These are phyloP conservation scores for Chromis chromis DNA, from an alignment of 2,797 vertebrate genomes.

Conservation along the genomic window DNA sequence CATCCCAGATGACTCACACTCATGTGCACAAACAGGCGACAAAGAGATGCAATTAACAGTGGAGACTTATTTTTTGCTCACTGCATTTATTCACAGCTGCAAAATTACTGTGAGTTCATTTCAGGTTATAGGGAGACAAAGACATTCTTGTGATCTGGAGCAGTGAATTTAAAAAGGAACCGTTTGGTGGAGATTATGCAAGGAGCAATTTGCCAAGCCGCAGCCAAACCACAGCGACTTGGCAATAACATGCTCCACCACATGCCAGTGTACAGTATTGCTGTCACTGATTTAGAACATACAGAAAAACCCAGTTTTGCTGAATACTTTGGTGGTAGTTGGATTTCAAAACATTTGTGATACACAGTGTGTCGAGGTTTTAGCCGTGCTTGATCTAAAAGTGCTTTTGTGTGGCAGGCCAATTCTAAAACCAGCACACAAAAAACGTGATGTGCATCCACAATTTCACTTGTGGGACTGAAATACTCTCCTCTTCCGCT, in stretches of 20 bases:
- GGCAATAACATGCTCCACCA: conserved; percentile 59
- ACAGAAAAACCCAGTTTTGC: conserved; percentile 1
- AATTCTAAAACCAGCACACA: not conserved
- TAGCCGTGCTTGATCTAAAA: too few species aligned
- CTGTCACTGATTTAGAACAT: conserved; percentile 28
- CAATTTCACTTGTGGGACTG: not conserved
- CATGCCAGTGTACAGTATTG: conserved; percentile 47
- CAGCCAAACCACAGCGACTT: conserved; percentile 58
- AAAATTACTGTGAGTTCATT: conserved; percentile 32
- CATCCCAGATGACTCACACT: not conserved
- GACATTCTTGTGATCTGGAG: conserved; percentile 43
- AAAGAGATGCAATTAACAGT: not conserved
- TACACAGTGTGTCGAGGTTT: not conserved
- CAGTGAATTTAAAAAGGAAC: conserved; percentile 37
- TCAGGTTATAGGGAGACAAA: conserved; percentile 47
- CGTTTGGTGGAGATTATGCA: conserved; percentile 55
- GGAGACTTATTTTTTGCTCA: not conserved
- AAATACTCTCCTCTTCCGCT: not conserved
- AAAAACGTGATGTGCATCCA: not conserved
- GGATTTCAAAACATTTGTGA: not conserved
- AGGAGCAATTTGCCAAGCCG: conserved; percentile 58
- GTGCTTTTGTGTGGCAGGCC: not conserved
- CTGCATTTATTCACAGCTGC: conserved; percentile 2
- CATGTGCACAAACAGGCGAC: not conserved
- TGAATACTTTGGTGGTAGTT: not conserved